phyloP scores from a whole-genome alignment of 2,888 invertebrate species.

The Eubasilissa splendida region DNA sequence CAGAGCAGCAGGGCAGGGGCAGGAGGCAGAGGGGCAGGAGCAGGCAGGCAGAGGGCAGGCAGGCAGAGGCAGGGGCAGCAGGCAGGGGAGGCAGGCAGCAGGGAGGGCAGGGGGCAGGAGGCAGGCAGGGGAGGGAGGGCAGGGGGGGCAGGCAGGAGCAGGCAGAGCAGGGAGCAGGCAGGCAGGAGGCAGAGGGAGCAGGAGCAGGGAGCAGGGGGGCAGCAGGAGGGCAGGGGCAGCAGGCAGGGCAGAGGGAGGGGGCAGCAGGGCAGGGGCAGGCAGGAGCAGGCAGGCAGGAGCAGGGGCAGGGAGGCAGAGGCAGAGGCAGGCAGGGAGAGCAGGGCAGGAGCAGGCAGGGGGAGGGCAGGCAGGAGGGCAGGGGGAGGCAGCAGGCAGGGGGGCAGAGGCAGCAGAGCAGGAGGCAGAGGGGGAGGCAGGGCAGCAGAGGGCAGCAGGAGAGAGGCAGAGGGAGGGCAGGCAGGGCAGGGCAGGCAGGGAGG shows the following conservation, averaged over 20 bases:
- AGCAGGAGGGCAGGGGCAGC: background rate
- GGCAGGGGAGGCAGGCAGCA: background rate
- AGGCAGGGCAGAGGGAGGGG: background rate
- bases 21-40: conserved; percentile 24
- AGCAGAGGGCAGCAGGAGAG: conserved; percentile 2
- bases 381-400: too few species aligned
- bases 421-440: background rate
- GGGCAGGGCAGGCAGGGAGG: too few species aligned
- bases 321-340: background rate
- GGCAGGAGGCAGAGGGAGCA: conserved; percentile 30
- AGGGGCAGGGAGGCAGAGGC: background rate
- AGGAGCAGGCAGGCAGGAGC: background rate
- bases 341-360: too few species aligned
- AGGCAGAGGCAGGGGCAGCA: background rate
- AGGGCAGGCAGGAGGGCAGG: background rate
- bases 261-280: background rate
- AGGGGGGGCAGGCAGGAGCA: background rate
- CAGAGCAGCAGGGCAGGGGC: background rate
- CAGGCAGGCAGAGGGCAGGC: background rate
- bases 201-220: too few species aligned
- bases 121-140: too few species aligned
- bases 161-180: conserved; percentile 11
- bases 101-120: conserved; percentile 6
- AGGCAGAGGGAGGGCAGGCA: too few species aligned
- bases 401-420: background rate